Base-by-base conservation (phyloP, 2,113 vertebrate genomes). In the Coregonus clupeaformis region DNA sequence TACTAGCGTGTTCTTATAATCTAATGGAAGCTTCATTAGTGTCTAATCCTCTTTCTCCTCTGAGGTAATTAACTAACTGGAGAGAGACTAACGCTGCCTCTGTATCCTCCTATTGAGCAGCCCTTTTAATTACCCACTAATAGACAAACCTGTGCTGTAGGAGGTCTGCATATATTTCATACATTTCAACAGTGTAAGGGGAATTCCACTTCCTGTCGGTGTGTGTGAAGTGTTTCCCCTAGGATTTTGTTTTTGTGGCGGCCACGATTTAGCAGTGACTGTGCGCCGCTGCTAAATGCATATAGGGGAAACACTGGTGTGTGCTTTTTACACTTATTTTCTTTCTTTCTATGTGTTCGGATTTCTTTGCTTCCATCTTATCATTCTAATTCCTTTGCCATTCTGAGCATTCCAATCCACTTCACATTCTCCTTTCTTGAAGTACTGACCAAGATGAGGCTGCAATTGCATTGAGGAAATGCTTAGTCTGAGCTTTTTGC, bases 11-110 rank as follows among this genome's bases (percentile, higher is more conserved):
- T 47, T 52, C 9, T 42, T 11, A 18, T 14, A 63, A 29, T n/a
- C 25, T 13, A 3, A 68, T 1, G 27, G 24, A 66, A 65, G 36
- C 36, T 27, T 59, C 42, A 52, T 16, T 65, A 68, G 9, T 42
- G 36, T 42, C 36, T 42, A 9, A 11, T 59, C 36, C 13, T 76
- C 47, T 74, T 20, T 36, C 2, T 55, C 12, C 32, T 65, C 36
- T 47, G 64, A 71, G 71, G 73, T 73, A 71, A 83, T 79, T 63
- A 72, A 52, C 14, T 18, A 52, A 75, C 79, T 55, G 30, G 70
- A 71, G 69, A 57, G 25, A 52, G 12, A 36, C 4, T 71, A 29
- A 65, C 0, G 25, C 18, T 24, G n/a, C 65, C 9, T 42, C 36
- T 42, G 36, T 42, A 6, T 32, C 5, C 32, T 32, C 24, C 24